These are phyloP conservation scores for Sthenelais limicola DNA, from an alignment of 2,888 invertebrate species.

Conservation along the genomic window DNA sequence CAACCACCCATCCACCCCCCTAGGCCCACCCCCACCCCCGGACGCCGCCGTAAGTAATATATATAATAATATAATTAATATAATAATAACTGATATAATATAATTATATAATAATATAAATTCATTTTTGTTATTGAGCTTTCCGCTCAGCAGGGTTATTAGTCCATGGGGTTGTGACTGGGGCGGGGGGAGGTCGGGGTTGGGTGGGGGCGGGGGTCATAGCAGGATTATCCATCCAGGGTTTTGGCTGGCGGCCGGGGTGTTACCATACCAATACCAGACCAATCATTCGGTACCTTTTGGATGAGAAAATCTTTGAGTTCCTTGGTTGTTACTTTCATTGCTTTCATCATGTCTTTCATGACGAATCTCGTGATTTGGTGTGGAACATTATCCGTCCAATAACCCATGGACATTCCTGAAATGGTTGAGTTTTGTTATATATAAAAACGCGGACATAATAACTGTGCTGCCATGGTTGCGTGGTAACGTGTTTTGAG, in stretches of 20 bases:
- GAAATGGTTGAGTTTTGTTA: too few relatives aligned
- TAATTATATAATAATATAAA: not conserved
- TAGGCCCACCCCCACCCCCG: too few relatives aligned
- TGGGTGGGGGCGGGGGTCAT: too few relatives aligned
- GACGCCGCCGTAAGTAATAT: not conserved
- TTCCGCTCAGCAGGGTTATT: not conserved
- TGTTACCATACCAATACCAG: not conserved
- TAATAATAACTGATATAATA: not conserved
- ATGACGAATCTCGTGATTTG: not conserved
- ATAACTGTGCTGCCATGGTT: too few relatives aligned
- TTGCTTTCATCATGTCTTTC: not conserved
- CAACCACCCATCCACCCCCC: too few relatives aligned
- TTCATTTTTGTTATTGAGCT: not conserved
- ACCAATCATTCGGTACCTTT: not conserved
- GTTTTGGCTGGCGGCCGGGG: too few relatives aligned
- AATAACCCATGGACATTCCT: conserved; percentile 3
- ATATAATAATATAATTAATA: too few relatives aligned
- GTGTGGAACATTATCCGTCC: conserved; percentile 2
- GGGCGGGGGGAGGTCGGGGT: too few relatives aligned
- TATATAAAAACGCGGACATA: too few relatives aligned
- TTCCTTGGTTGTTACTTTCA: not conserved
- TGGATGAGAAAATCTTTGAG: not conserved
- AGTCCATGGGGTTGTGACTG: too few relatives aligned
- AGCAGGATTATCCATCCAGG: too few relatives aligned
- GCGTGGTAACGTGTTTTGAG: too few relatives aligned